phyloP scores from a whole-genome alignment of 1,140 invertebrate species.

The Drosophila sturtevanti region DNA sequence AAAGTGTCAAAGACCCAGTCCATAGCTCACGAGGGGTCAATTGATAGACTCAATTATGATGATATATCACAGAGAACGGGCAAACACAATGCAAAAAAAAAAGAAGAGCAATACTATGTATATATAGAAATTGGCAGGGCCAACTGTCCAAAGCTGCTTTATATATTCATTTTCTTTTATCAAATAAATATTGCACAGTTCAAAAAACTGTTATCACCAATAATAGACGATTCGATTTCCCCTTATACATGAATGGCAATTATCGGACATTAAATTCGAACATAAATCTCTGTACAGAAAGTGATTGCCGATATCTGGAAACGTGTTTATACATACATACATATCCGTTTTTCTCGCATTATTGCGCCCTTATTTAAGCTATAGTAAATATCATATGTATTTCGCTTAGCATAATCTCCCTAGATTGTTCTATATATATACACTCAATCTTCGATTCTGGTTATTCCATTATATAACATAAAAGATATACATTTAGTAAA shows the following conservation, averaged over 20 bases:
- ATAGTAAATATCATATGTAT: too few relatives aligned
- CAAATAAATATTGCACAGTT: not conserved
- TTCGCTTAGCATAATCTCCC: too few relatives aligned
- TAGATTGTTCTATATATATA: too few relatives aligned
- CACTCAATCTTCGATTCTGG: too few relatives aligned
- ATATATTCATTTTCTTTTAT: not conserved
- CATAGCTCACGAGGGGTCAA: slow-evolving; percentile 75
- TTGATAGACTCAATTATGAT: slow-evolving; percentile 79
- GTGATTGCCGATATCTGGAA: too few relatives aligned
- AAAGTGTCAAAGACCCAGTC: slow-evolving; percentile 76
- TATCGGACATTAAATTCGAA: too few relatives aligned
- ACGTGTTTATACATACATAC: too few relatives aligned
- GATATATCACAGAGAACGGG: slow-evolving; percentile 56
- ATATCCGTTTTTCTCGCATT: too few relatives aligned
- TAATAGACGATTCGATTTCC: not conserved
- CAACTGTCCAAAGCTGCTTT: not conserved
- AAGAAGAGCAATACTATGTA: not conserved
- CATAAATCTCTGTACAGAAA: too few relatives aligned
- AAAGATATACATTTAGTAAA: not conserved
- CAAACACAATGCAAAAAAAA: not conserved
- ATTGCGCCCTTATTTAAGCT: too few relatives aligned
- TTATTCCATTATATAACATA: not conserved
- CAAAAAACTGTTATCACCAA: not conserved
- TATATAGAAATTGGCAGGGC: not conserved
- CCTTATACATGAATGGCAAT: too few relatives aligned